Evolutionary conservation across 2,113 vertebrate species (phyloP), one percentile per base, ranked within the genome.

Genomic region (Bostrychus sinensis): DNA sequence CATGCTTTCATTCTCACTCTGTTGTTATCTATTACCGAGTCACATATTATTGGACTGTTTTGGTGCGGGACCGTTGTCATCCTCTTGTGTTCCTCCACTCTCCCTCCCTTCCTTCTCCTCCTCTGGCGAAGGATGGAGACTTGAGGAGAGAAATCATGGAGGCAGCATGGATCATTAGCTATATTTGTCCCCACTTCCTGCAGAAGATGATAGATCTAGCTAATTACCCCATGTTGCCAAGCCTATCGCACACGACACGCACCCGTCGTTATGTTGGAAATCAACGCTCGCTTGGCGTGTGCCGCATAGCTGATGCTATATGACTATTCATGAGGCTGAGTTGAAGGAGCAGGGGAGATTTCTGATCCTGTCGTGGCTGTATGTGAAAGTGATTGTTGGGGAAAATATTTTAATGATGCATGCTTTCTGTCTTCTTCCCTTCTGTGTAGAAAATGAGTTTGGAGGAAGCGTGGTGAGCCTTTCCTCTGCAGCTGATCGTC

Each of bases 381-480:
- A 53, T 74, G 62, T 70, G 78, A 66, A 74, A 61, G 51, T 6
- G 76, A 87, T 88, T 87, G 87, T 80, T 78, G 71, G 81, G 80
- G 59, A 69, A 80, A 81, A 75, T 50, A 63, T 89, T 86, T 80
- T 71, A 86, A 78, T 66, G 82, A 83, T 48, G 61, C 73, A 58
- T 73, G 71, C 62, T 81, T 45, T 82, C 77, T 38, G 0, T 71
- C 70, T 83, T 63, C 54, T 78, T 50, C 83, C 83, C 57, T 37
- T 75, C 62, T 72, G 66, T 91, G 86, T 62, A 98, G 96, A 95
- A 92, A 92, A 97, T 95, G 95, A 94, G 83, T 91, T 78, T 82
- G 86, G 88, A 92, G 88, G 90, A 93, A 91, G 91, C 77, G 66
- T 91, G 93, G 92, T 95, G 93, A 97, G 81, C 86, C 82, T 63